phyloP scores from a whole-genome alignment of 2,888 invertebrate species.

The Lycocerus yunnanus region DNA sequence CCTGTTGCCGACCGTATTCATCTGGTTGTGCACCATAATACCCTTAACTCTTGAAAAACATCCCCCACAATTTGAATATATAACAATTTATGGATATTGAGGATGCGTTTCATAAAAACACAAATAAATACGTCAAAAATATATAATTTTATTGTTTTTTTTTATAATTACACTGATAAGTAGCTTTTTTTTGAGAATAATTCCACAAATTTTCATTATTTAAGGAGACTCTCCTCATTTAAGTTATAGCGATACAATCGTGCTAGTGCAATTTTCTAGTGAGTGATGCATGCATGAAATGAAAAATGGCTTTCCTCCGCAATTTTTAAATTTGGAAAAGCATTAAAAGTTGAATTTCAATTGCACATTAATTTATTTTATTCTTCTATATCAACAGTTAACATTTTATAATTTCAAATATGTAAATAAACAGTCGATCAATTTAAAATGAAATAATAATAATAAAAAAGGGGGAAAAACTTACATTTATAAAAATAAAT shows the following conservation, averaged over 20 bases:
- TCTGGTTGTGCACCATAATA: too few species aligned
- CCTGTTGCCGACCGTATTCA: too few species aligned
- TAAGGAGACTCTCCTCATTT: background rate
- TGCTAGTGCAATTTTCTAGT: background rate
- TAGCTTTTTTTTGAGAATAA: background rate
- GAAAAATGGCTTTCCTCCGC: background rate
- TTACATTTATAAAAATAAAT: background rate
- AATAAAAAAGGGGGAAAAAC: background rate
- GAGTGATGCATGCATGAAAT: background rate
- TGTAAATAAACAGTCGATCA: background rate
- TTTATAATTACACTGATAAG: background rate
- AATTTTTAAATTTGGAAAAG: background rate
- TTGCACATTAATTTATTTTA: constrained; percentile 1
- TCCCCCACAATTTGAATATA: too few species aligned
- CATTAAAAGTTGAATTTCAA: background rate
- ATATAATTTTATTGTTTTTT: background rate
- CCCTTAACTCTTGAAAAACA: too few species aligned
- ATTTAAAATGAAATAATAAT: background rate
- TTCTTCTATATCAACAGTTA: background rate
- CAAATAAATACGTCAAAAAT: background rate
- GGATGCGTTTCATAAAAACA: background rate
- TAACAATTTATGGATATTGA: background rate
- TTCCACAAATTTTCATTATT: background rate
- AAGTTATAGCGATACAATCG: background rate
- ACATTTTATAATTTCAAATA: background rate